Evolutionary conservation across 64 coral and sea anemone genomes (phyloP).

Genomic region (Stichodactyla mertensii): DNA sequence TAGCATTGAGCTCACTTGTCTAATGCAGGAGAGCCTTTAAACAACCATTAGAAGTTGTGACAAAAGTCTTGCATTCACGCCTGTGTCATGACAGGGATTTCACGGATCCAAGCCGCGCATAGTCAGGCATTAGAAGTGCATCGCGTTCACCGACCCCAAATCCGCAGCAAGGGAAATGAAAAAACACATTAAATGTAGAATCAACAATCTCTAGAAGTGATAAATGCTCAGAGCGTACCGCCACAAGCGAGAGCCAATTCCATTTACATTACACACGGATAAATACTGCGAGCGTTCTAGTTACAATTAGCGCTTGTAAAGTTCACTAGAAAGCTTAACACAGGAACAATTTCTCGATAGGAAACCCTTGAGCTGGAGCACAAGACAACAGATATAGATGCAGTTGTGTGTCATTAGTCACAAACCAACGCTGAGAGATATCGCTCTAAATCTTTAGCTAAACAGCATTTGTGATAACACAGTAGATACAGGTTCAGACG

Average conservation of each 20-base stretch:
- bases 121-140: neutral
- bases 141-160: neutral
- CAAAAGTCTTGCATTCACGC: neutral
- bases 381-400: neutral
- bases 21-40: neutral
- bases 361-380: neutral
- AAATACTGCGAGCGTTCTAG: neutral
- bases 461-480: slow-evolving; percentile 11
- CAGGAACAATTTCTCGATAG: neutral
- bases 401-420: neutral
- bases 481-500: neutral
- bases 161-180: slow-evolving; percentile 7
- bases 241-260: slow-evolving; percentile 8
- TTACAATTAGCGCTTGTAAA: slow-evolving; percentile 12
- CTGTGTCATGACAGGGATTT: neutral
- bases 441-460: slow-evolving; percentile 16
- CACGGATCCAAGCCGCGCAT: neutral
- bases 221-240: slow-evolving; percentile 18
- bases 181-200: slow-evolving; percentile 22
- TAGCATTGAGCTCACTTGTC: neutral
- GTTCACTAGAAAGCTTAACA: neutral
- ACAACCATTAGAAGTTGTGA: neutral
- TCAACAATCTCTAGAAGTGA: slow-evolving; percentile 20
- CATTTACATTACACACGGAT: neutral
- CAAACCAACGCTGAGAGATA: slow-evolving; percentile 22